Conservation (phyloP, 1,140 invertebrate species). For the Ptiloglossa arizonensis region DNA sequence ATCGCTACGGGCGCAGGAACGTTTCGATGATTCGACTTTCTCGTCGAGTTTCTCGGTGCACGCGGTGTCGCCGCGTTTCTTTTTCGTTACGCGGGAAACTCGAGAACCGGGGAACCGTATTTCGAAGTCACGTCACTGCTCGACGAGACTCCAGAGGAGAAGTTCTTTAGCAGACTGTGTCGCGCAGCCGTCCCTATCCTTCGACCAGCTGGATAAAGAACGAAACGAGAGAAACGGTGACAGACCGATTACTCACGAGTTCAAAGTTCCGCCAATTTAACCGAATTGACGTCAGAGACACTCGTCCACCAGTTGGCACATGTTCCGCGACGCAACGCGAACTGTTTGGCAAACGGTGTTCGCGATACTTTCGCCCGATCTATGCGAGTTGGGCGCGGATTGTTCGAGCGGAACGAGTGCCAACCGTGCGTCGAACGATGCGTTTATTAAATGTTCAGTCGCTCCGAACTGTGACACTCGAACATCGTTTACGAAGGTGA, state of each 20-base stretch:
- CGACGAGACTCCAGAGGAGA: background rate
- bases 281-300: slow-evolving; percentile 65
- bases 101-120: background rate
- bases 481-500: too few species aligned
- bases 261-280: slow-evolving; percentile 75
- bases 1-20: too few species aligned
- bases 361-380: too few species aligned
- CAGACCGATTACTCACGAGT: slow-evolving; percentile 69
- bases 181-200: slow-evolving; percentile 1
- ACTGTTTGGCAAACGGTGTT: background rate
- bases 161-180: slow-evolving; percentile 18
- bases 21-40: background rate
- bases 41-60: background rate
- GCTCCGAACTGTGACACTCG: too few species aligned
- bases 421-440: too few species aligned
- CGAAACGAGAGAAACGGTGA: slow-evolving; percentile 45
- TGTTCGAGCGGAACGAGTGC: too few species aligned
- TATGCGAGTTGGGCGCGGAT: too few species aligned
- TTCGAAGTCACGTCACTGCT: background rate
- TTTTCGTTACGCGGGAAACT: too few species aligned
- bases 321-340: background rate
- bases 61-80: background rate
- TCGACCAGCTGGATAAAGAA: slow-evolving; percentile 33
- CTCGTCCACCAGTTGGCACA: slow-evolving; percentile 50
- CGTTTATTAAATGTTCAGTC: too few species aligned